Evolutionary conservation across 2,113 vertebrate species (phyloP).

Genomic region (Psittacara wagleri): DNA sequence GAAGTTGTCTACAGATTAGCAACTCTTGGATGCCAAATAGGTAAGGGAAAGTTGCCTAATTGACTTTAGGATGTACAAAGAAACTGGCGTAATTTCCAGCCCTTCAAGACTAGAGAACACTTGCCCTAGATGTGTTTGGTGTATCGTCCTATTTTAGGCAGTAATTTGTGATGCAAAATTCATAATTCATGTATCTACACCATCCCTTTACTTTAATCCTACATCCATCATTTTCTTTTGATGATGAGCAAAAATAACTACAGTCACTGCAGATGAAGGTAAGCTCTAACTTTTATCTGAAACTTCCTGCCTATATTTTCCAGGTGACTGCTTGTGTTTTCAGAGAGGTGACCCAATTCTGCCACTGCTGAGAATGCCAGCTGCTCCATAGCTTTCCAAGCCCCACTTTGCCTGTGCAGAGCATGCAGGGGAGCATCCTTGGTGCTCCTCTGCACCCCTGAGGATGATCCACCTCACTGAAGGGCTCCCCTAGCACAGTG

Average conservation of each 20-base stretch:
- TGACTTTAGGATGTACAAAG: not conserved
- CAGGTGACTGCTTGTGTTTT: not conserved
- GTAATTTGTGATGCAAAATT: conserved; percentile 24
- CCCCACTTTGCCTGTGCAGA: not conserved
- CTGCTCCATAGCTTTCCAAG: not conserved
- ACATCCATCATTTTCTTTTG: conserved; percentile 4
- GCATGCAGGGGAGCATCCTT: rapidly evolving
- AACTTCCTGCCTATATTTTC: not conserved
- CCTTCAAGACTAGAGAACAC: not conserved
- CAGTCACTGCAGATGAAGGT: not conserved
- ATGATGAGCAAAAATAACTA: conserved; percentile 37
- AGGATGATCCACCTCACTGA: not conserved
- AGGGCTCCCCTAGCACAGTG: not conserved
- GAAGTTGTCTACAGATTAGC: not conserved
- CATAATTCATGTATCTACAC: conserved; percentile 28
- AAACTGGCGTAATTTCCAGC: not conserved
- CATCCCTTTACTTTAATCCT: conserved; percentile 25
- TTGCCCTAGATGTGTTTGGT: conserved; percentile 17
- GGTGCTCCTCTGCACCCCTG: not conserved
- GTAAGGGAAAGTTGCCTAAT: not conserved
- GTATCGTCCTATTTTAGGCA: not conserved
- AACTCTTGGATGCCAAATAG: not conserved
- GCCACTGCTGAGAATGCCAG: not conserved
- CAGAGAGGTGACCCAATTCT: not conserved
- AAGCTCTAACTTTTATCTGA: not conserved